Base-by-base conservation (phyloP, 2,113 vertebrate genomes). In the Sphaerodactylus townsendi region DNA sequence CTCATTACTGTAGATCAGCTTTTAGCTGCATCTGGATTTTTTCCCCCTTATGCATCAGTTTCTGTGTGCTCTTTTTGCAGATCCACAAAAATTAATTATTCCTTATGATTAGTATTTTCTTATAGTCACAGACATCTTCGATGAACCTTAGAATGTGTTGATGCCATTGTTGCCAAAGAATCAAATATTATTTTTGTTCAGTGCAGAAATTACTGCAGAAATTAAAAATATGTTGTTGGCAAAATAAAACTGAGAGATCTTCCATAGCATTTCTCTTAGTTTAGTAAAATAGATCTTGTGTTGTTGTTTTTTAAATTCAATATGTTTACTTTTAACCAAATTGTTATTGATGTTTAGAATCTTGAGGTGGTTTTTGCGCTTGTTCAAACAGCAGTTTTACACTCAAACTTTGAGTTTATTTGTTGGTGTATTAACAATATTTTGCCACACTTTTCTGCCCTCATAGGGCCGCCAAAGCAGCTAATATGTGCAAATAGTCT, bases 111-210 rank as follows among this genome's bases (percentile, higher is more conserved):
- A 79, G 46, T 80, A 71, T 81, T 81, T 90, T 81, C 77, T 93
- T 90, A 74, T 28, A 39, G 50, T 78, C 10, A 3, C 28, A 86
- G 84, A 72, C n/a, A 76, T 81, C 39, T 87, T 72, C 66, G 64
- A 78, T 74, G 53, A 77, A 74, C 53, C 65, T 82, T 85, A 56
- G 85, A 9, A 59, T 59, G 37, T 69, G 48, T 79, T 83, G 81
- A 79, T 68, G 23, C 76, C 87, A 41, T 82, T 88, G 87, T 73
- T 64, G 28, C 19, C 73, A 73, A 48, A 80, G 80, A 39, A 66
- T 85, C 84, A 84, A 80, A 86, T 84, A 82, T 30, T 84, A 71
- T 88, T 78, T 78, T 78, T 87, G 85, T 71, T 83, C 72, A 50
- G 59, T 85, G 50, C n/a, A n/a, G n/a, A n/a, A n/a, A n/a, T n/a